Conservation (phyloP, 2,888 invertebrate genomes). For the Rhingia campestris region DNA sequence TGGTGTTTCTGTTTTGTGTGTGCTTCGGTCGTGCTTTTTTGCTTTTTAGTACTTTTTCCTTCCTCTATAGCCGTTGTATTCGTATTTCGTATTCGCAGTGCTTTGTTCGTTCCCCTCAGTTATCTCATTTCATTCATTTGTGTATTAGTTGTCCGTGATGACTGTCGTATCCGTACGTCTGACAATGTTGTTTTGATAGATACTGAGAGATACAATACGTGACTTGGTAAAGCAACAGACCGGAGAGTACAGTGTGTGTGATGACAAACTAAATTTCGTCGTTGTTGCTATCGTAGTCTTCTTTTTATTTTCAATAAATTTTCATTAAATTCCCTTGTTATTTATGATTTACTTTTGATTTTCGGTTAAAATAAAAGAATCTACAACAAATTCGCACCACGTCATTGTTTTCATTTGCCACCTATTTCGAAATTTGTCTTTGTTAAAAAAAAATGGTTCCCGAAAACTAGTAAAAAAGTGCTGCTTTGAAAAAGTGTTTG, state of each 20-base stretch:
- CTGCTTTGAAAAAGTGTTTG: conserved; percentile 19
- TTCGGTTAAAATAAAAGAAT: conserved; percentile 37
- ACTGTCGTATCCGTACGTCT: conserved; percentile 63
- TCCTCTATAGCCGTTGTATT: conserved; percentile 25
- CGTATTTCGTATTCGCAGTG: conserved; percentile 18
- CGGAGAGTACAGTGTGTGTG: conserved; percentile 64
- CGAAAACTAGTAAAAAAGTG: conserved; percentile 12
- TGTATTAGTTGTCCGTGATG: conserved; percentile 70
- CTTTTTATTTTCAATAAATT: conserved; percentile 21
- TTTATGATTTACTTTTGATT: conserved; percentile 18
- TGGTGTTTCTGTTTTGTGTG: conserved; percentile 16
- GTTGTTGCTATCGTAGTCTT: conserved; percentile 44
- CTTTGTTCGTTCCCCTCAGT: conserved; percentile 72
- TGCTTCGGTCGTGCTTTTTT: conserved; percentile 29
- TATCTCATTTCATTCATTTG: conserved; percentile 68
- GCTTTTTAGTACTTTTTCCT: conserved; percentile 51
- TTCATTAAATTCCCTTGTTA: conserved; percentile 31
- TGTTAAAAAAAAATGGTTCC: neutral
- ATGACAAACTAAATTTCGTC: conserved; percentile 58
- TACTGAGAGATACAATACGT: conserved; percentile 68
- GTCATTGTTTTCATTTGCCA: conserved; percentile 17
- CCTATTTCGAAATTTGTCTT: conserved; percentile 25
- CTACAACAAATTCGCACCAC: conserved; percentile 7
- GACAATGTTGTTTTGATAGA: conserved; percentile 66
- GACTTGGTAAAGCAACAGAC: conserved; percentile 70